These are phyloP conservation scores for Atherinosoma microstoma DNA, from an alignment of 2,797 vertebrate genomes.

Conservation along the genomic window DNA sequence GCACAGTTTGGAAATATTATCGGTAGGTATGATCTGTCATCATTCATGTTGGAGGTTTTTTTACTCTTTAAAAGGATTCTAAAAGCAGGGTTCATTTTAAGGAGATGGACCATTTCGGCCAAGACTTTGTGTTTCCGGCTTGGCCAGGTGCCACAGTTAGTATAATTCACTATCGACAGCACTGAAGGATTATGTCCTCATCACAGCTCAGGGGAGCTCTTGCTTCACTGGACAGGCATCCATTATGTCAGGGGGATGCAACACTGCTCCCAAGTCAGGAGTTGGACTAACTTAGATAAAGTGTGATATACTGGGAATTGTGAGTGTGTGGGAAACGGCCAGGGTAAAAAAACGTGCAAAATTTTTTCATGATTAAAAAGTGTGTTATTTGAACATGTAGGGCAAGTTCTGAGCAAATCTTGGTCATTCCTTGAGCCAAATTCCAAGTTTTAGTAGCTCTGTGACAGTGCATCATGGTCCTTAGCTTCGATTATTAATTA, in stretches of 20 bases:
- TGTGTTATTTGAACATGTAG: background rate
- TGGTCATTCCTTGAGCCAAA: background rate
- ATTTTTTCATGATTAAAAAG: background rate
- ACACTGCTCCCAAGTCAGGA: background rate
- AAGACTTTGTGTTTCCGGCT: constrained; percentile 37
- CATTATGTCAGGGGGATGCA: background rate
- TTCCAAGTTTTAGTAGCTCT: background rate
- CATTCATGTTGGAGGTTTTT: background rate
- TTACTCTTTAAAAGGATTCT: constrained; percentile 1
- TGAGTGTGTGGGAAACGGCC: background rate
- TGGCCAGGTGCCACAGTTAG: constrained; percentile 43
- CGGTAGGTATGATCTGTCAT: constrained; percentile 1
- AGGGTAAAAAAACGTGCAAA: background rate
- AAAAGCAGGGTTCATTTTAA: constrained; percentile 11
- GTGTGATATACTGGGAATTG: background rate
- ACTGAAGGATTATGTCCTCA: constrained; percentile 20
- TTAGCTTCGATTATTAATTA: constrained; percentile 21
- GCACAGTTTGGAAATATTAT: constrained; percentile 12
- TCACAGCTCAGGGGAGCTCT: background rate
- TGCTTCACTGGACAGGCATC: background rate
- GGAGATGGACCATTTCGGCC: constrained; percentile 30
- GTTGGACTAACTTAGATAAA: background rate
- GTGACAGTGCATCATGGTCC: constrained; percentile 11
- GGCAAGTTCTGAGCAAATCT: background rate
- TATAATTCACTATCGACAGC: constrained; percentile 42